Base-by-base conservation (phyloP, 2,113 vertebrate genomes). In the Ploceus nigricollis region DNA sequence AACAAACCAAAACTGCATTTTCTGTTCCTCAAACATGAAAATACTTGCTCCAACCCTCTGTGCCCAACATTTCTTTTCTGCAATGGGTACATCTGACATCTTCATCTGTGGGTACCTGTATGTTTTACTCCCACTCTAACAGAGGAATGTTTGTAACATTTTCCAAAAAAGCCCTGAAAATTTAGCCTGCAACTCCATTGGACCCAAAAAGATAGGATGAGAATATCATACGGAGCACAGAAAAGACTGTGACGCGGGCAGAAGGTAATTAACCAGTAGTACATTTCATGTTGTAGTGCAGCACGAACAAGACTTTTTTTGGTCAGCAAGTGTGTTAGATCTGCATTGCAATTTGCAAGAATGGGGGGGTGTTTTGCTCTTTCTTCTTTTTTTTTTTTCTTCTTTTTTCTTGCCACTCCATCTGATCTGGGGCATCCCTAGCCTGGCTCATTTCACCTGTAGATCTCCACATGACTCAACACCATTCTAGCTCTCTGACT, bases 331-430 rank as follows among this genome's bases (percentile, higher is more conserved):
- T 3, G 2, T 54, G 7, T 72, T 72, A 82, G 18, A 56, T n/a
- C 24, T 35, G 20, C 35, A 14, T 15, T 28, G 8, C 14, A 40
- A 24, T 20, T 42, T 51, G 23, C 7, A 76, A 50, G 40, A 3
- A 16, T 13, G 2, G 3, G 6, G 31, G 1, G 1, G 5, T 39
- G 6, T 10, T 47, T 15, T 54, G 2, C 7, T 37, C 7, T 6
- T 39, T 7, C 31, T n/a, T 23, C 2, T 3, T 7, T 18, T 44
- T 42, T 42, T 44, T 56, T 6, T 22, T 22, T 18, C 6, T 30
- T 7, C 15, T 53, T 70, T 78, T 2, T 35, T 66, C 35, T 82
- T 61, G 14, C 7, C 4, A 3, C 16, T 77, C 28, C 23, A 58
- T 53, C 56, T 58, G 25, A 50, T 7, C 23, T 61, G n/a, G 15